Evolutionary conservation across 2,113 vertebrate species (phyloP), one percentile per base, ranked within the genome.

Genomic region (Aegithalos caudatus): DNA sequence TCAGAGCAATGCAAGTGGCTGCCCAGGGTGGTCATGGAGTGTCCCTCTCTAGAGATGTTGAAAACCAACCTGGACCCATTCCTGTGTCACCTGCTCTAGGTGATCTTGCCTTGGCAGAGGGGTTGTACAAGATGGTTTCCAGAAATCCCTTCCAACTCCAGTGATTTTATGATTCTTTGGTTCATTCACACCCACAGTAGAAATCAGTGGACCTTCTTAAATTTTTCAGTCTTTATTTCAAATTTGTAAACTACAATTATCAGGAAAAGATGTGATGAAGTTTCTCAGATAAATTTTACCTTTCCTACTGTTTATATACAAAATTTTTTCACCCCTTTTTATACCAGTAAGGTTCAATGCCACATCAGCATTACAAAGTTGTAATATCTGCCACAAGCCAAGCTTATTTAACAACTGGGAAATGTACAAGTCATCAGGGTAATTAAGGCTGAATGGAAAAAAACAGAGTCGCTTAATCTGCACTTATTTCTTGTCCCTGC

Each of bases 361-460:
- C 22, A 42, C 33, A 69, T 62, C 71, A 78, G 47, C 65, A 87
- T 84, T 67, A 81, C 10, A 44, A 71, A 38, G 12, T n/a, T 33
- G 28, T 37, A 66, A 51, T 87, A 64, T 76, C 48, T 78, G 42
- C 61, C 78, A 90, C 6, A 56, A 94, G 24, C 22, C n/a, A 86
- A 81, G 70, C 70, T 90, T 82, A 90, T 80, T 93, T 79, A 81
- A 57, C 62, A 80, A 33, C 40, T 53, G 92, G 81, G 79, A 95
- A 93, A 93, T 61, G 74, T 65, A 65, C 53, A 69, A 80, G 53
- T 77, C 90, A 88, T 57, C 50, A 54, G 72, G 60, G 64, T 83
- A 95, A 90, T 96, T 94, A 90, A 86, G 47, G 38, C 19, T 70
- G 58, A 94, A 88, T 35, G 61, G 62, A 42, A 84, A 64, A 82